phyloP scores from a whole-genome alignment of 2,113 vertebrate genomes.

The Holacanthus passer region DNA sequence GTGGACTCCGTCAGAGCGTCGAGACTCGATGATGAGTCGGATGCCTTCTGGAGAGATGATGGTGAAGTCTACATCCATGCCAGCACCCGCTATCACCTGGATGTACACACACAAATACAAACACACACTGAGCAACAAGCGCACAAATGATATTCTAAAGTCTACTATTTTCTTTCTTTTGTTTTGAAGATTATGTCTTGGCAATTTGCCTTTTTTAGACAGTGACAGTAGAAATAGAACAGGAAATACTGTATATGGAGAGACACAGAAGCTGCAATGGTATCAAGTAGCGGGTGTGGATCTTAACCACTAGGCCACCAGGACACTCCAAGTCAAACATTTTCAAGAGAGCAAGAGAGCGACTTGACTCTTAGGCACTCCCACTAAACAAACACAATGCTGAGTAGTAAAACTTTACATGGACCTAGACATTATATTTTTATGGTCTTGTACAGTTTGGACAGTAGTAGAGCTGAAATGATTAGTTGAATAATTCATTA shows the following conservation, averaged over 20 bases:
- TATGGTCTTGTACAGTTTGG: neutral
- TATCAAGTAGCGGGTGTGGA: neutral
- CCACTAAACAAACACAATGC: conserved; percentile 62
- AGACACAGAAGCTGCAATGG: neutral
- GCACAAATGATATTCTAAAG: neutral
- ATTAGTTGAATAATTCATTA: too few species aligned
- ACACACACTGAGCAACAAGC: conserved; percentile 23
- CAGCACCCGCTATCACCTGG: conserved; percentile 92
- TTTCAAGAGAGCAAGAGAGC: neutral
- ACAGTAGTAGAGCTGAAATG: neutral
- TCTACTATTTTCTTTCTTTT: too few species aligned
- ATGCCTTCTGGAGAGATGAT: conserved; percentile 86
- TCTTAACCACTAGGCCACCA: neutral
- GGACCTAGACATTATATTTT: neutral
- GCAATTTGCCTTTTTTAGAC: neutral
- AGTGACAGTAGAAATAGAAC: neutral
- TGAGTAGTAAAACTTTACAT: neutral
- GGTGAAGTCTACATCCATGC: conserved; percentile 92
- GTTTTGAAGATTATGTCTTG: too few species aligned
- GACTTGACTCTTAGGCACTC: conserved; percentile 16
- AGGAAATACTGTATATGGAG: neutral
- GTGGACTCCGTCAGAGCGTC: conserved; percentile 90
- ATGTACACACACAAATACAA: conserved; percentile 32
- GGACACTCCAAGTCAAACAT: neutral
- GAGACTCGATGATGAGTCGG: conserved; percentile 82